Evolutionary conservation across 1,140 invertebrate genomes (phyloP).

Genomic region (Hirudo medicinalis): DNA sequence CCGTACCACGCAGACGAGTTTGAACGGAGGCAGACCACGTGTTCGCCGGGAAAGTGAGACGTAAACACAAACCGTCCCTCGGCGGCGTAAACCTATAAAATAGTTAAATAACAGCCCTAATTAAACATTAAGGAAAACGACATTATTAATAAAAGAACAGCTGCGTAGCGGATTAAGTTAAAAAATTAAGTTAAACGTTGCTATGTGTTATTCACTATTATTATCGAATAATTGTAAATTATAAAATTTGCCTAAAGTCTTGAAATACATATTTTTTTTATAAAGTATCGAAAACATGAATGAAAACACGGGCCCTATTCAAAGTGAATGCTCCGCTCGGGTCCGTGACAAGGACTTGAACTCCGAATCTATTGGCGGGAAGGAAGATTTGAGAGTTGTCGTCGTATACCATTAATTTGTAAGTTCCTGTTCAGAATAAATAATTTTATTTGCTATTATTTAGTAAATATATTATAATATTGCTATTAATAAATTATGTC

Average conservation of each 20-base stretch:
- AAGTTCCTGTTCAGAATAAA: not conserved
- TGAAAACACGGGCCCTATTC: too few species aligned
- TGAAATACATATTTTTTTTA: too few species aligned
- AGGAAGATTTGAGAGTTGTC: slow-evolving; percentile 31
- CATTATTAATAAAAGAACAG: too few species aligned
- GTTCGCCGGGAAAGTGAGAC: slow-evolving; percentile 88
- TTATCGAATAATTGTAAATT: too few species aligned
- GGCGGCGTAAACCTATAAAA: slow-evolving; percentile 63
- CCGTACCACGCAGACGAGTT: slow-evolving; percentile 93
- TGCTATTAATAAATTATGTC: not conserved
- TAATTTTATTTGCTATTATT: too few species aligned
- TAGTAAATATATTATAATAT: slow-evolving; percentile 31
- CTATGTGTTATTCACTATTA: too few species aligned
- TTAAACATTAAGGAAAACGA: too few species aligned
- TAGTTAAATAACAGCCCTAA: too few species aligned
- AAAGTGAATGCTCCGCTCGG: slow-evolving; percentile 80
- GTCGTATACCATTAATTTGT: slow-evolving; percentile 20
- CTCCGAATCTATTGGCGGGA: slow-evolving; percentile 65
- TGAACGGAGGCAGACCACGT: slow-evolving; percentile 90
- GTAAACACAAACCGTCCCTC: slow-evolving; percentile 94
- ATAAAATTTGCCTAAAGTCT: too few species aligned
- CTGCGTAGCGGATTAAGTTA: too few species aligned
- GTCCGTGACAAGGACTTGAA: slow-evolving; percentile 90
- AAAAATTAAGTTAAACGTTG: too few species aligned
- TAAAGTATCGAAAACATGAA: too few species aligned